Base-by-base conservation (phyloP, 1,140 invertebrate genomes). In the Alviniconcha marisindica region DNA sequence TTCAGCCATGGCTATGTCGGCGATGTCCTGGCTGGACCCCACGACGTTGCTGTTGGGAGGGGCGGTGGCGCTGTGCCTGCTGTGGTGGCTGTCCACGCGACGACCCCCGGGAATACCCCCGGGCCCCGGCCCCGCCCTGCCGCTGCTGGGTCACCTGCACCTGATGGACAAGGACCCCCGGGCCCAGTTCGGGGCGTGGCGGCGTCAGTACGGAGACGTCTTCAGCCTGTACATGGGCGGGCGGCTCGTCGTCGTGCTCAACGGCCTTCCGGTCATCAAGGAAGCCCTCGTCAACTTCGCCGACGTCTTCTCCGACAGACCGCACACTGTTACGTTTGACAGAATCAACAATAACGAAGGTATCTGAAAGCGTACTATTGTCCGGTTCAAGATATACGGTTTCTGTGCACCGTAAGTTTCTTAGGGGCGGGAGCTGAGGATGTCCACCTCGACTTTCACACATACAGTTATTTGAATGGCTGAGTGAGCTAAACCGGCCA, bases 131-230 rank as follows among this genome's bases (percentile, higher is more conserved):
- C 38, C 66, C 14, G 36, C 83, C 48, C 66, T 87, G 10, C 87
- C 87, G 0, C 36, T 88, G n/a, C 38, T 88, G 36, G 87, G 87
- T 2, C 83, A 86, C 60, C 56, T 86, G 28, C 85, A 81, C 10
- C 76, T 71, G 10, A 21, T 88, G 21, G 77, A 63, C 28, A 44
- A 36, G 21, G 87, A 88, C 63, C 73, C 78, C 18, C 42, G 80
- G 63, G 3, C 1, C n/a, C 28, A 42, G 38, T 87, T 85, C 63
- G 33, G 40, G 33, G 5, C 44, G 7, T 74, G 85, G 12, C 44
- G 84, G 15, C 74, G 54, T 48, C 84, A 78, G 71, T 87, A 88
- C 73, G 88, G 88, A 5, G 85, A 89, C 44, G 73, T 89, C 2
- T 86, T 81, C 71, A 86, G 85, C 48, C 40, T 86, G n/a, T 83